phyloP scores from a whole-genome alignment of 2,797 vertebrate species.

The Oreortyx pictus region DNA sequence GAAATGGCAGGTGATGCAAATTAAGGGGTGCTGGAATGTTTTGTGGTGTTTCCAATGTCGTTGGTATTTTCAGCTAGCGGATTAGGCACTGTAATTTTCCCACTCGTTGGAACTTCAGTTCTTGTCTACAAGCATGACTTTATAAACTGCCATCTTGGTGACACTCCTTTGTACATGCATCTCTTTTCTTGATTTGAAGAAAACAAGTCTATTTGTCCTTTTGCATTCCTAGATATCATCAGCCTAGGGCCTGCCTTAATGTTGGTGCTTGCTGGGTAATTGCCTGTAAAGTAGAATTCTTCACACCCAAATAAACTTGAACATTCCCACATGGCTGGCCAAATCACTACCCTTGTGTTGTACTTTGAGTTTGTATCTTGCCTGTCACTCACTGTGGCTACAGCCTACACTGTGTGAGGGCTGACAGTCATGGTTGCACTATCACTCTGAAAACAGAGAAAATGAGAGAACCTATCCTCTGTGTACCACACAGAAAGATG shows the following conservation, averaged over 20 bases:
- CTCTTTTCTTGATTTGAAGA: not conserved
- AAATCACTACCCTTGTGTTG: not conserved
- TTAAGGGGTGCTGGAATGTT: not conserved
- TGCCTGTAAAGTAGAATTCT: not conserved
- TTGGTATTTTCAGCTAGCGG: not conserved
- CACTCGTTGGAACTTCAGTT: not conserved
- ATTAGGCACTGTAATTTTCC: not conserved
- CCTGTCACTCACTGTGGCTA: not conserved
- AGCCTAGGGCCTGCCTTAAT: not conserved
- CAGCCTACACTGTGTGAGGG: not conserved
- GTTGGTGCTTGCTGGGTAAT: not conserved
- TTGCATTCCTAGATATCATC: not conserved
- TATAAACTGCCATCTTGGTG: not conserved
- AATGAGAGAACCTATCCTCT: not conserved
- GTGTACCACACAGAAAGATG: not conserved
- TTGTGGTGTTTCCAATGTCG: not conserved
- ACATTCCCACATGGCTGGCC: not conserved
- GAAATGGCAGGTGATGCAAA: not conserved
- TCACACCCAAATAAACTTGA: not conserved
- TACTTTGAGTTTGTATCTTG: not conserved
- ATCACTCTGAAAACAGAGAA: not conserved
- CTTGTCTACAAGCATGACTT: not conserved
- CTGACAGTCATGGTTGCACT: not conserved
- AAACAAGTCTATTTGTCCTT: not conserved
- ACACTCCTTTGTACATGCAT: not conserved